Evolutionary conservation across 1,140 invertebrate genomes (phyloP).

Genomic region (Hormaphis cornu): DNA sequence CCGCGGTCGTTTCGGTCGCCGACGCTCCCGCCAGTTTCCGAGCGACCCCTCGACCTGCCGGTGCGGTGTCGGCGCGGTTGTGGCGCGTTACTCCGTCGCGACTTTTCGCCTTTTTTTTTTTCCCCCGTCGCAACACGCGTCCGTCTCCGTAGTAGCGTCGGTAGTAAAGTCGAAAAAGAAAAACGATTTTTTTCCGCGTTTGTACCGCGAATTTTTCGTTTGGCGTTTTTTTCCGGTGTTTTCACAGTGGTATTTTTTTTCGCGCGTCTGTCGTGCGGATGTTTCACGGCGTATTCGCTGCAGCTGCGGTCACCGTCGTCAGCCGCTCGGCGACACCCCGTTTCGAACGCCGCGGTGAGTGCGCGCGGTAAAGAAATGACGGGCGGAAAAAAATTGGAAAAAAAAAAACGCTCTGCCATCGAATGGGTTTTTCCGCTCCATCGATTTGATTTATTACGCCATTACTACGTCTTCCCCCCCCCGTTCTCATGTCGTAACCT

Average conservation of each 20-base stretch:
- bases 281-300: neutral
- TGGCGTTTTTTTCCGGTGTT: neutral
- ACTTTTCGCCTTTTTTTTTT: neutral
- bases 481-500: no score
- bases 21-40: constrained; percentile 20
- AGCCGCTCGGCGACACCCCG: neutral
- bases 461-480: neutral
- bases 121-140: no score
- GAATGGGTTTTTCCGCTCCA: neutral
- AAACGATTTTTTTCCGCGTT: no score
- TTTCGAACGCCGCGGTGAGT: neutral
- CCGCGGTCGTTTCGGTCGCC: neutral
- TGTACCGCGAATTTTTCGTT: no score
- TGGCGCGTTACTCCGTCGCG: neutral
- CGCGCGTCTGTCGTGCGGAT: neutral
- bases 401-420: no score
- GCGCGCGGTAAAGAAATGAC: neutral
- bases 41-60: constrained; percentile 4
- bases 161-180: no score
- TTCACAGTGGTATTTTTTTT: neutral
- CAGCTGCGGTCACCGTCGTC: neutral
- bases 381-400: neutral
- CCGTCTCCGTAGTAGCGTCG: no score
- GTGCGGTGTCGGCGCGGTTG: neutral
- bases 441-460: neutral